Conservation (phyloP, 23 tunicate species). For the Botrylloides violaceus region DNA sequence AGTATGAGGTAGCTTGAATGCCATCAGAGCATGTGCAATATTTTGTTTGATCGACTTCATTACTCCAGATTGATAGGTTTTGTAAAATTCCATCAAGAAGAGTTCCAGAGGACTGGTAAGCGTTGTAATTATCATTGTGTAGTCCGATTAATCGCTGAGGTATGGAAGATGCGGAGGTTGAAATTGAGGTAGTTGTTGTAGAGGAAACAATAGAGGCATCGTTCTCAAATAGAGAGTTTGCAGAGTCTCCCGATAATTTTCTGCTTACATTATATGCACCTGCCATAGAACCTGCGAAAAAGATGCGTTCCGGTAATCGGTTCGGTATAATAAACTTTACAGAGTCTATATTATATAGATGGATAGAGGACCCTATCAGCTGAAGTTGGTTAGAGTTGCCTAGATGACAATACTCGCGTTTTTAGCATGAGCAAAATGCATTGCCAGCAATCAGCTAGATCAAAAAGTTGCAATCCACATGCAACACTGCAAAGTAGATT, state of each 20-base stretch:
- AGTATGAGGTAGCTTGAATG: conserved; percentile 40
- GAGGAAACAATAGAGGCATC: background rate
- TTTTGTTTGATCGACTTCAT: conserved; percentile 5
- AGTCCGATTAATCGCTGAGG: background rate
- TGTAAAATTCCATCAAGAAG: conserved; percentile 16
- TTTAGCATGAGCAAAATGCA: too few species aligned
- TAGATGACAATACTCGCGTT: too few species aligned
- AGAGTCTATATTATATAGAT: too few species aligned
- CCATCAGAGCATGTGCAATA: conserved; percentile 66
- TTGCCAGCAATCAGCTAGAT: too few species aligned
- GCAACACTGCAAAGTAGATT: too few species aligned
- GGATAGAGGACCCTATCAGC: too few species aligned
- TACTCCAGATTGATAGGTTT: conserved; percentile 5
- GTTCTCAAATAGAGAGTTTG: background rate
- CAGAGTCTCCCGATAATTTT: conserved; percentile 15
- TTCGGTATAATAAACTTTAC: too few species aligned
- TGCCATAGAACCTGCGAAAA: conserved; percentile 7
- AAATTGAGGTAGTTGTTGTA: conserved; percentile 3
- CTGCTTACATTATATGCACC: conserved; percentile 11
- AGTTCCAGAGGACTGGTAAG: background rate
- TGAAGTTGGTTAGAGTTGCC: too few species aligned
- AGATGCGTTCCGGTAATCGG: too few species aligned
- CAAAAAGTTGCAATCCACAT: too few species aligned
- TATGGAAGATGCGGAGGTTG: too few species aligned
- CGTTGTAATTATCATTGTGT: background rate